Base-by-base conservation (phyloP, 2,797 vertebrate species). In the Neosalanx taihuensis region DNA sequence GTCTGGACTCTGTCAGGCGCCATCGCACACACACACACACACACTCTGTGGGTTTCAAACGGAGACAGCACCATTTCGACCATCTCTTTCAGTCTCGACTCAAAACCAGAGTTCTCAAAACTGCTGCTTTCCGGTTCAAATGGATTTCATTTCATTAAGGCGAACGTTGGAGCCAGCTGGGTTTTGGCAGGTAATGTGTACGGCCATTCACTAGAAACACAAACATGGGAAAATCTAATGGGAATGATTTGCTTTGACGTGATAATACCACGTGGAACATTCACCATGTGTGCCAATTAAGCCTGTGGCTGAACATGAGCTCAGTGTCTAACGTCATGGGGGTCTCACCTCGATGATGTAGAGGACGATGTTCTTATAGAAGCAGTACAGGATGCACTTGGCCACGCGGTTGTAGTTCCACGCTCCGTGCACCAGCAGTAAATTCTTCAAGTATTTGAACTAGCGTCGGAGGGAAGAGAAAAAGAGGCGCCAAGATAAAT, bases 301-400 rank as follows among this genome's bases (percentile, higher is more conserved):
- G 69, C 65, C 37, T 41, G 64, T 7, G 61, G 68, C 51, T 41
- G 1, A 67, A 69, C 41, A 31, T 6, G 67, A 37, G 9, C 74
- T 56, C 46, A 6, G 62, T 12, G 71, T 66, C 56, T 46, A 66
- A 56, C n/a, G 17, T 58, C 31, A 20, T 23, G 31, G n/a, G 10
- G 9, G 53, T 29, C 85, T 92, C 94, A 95, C 95, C 94, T 96
- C 95, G 0, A 95, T 96, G 64, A 96, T 95, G 81, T 96, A 96
- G 70, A 96, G 92, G 74, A 96, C 95, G 56, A 96, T 95, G 79
- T 96, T 96, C 88, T 96, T 96, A 91, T 96, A 96, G 91, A 96
- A 96, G 81, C 95, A 96, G 79, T 96, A 96, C 20, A 95, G 82
- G 85, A 96, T 95, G 84, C 95, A 96, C 83, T 96, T 96, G 79